A percentile compares a stretch with the other conserved stretches of the same genome.
Evolutionary conservation across 2,888 invertebrate genomes (phyloP).

Genomic region (Polymixis flavicincta): DNA sequence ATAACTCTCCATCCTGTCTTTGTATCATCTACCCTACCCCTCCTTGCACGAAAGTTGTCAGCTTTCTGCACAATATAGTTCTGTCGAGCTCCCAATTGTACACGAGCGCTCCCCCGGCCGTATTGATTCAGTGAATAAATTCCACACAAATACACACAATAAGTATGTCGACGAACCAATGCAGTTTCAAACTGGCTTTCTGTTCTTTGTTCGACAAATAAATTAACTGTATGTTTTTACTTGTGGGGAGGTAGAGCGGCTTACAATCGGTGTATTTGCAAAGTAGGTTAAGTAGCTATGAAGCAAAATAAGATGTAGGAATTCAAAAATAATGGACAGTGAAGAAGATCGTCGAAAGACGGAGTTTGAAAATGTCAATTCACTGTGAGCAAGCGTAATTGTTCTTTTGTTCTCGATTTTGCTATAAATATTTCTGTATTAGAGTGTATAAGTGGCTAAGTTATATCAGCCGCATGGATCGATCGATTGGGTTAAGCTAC

Average conservation of each 20-base stretch:
- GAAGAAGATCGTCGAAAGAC: too few species aligned
- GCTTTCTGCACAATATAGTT: constrained; percentile 54
- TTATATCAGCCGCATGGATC: too few species aligned
- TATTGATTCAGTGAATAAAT: constrained; percentile 65
- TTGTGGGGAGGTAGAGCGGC: constrained; percentile 14
- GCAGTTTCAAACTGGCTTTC: constrained; percentile 40
- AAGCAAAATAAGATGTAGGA: background rate
- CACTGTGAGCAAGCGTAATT: background rate
- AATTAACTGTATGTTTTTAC: constrained; percentile 53
- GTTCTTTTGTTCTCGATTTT: background rate
- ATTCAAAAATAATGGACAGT: background rate
- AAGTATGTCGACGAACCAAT: constrained; percentile 51
- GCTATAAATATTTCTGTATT: too few species aligned
- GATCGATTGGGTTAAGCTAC: too few species aligned
- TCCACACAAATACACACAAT: constrained; percentile 54
- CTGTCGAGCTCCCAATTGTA: constrained; percentile 50
- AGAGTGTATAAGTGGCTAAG: too few species aligned
- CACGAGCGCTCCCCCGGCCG: constrained; percentile 13
- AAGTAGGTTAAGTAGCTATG: background rate
- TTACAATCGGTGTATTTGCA: background rate
- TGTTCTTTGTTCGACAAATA: constrained; percentile 47
- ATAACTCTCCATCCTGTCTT: background rate
- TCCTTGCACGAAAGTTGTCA: constrained; percentile 45
- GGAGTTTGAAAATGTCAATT: background rate
- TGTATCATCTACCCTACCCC: constrained; percentile 33